phyloP scores from a whole-genome alignment of 1,140 invertebrate genomes.

The Hesperophylax magnus region DNA sequence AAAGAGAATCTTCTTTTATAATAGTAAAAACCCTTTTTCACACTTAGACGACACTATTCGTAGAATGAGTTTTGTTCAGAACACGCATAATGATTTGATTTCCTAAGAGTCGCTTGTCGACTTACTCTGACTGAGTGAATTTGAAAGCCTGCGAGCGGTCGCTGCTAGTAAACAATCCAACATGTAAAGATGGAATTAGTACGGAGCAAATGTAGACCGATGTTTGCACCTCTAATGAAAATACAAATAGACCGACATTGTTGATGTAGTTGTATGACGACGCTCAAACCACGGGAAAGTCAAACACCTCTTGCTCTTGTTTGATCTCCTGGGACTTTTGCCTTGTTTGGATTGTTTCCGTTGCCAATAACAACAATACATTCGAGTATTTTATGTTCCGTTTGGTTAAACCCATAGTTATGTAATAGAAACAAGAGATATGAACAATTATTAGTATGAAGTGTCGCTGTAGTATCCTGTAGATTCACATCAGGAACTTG shows the following conservation, averaged over 20 bases:
- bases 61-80: no score
- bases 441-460: no score
- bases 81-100: no score
- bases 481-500: no score
- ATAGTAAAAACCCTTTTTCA: no score
- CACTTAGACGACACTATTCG: no score
- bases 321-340: conserved; percentile 29
- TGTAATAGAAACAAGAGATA: background rate
- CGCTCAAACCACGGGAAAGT: conserved; percentile 49
- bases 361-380: background rate
- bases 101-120: no score
- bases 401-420: background rate
- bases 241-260: conserved; percentile 37
- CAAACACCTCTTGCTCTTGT: conserved; percentile 41
- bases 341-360: conserved; percentile 28
- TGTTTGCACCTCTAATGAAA: conserved; percentile 37
- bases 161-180: conserved; percentile 1
- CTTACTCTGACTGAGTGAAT: no score
- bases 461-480: no score
- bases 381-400: background rate
- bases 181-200: conserved; percentile 32
- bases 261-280: conserved; percentile 33
- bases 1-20: no score
- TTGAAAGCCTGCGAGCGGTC: background rate
- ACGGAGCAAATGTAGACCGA: conserved; percentile 24